Conservation (phyloP, 37 sponge, comb jelly and placozoan species). For the Petrosia ficiformis region DNA sequence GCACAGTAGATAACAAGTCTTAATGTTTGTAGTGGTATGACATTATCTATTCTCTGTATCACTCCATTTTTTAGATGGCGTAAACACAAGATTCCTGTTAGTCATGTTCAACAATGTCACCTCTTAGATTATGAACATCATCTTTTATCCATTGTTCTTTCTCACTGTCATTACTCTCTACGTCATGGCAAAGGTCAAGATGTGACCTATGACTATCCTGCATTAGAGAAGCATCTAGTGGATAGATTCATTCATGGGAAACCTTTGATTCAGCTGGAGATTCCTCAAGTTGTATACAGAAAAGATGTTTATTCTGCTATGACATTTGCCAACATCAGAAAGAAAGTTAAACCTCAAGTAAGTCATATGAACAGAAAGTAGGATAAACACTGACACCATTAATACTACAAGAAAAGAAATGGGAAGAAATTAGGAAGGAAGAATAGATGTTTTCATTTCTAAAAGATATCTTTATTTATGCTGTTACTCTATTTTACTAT, state of each 20-base stretch:
- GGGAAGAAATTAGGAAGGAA: no score
- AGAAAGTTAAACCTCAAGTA: conserved; percentile 34
- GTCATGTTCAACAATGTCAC: conserved; percentile 59
- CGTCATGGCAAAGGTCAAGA: conserved; percentile 62
- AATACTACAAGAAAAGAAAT: no score
- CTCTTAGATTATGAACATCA: conserved; percentile 70
- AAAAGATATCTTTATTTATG: no score
- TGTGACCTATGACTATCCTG: conserved; percentile 59
- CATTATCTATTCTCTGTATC: no score
- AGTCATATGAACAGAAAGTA: no score
- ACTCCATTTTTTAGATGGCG: no score
- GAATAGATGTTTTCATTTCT: no score
- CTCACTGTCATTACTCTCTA: conserved; percentile 83
- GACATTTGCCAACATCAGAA: conserved; percentile 52
- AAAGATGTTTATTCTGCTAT: conserved; percentile 48
- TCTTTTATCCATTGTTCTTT: conserved; percentile 59
- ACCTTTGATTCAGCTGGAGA: conserved; percentile 52
- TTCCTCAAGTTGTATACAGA: conserved; percentile 56
- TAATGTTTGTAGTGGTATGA: no score
- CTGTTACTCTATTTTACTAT: not conserved
- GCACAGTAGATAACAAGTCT: no score
- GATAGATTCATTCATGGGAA: conserved; percentile 77
- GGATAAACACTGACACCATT: no score
- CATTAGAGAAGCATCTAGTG: conserved; percentile 83
- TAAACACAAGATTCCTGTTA: conserved; percentile 64